Conservation (phyloP, 2,113 vertebrate genomes). For the Xenopus borealis region DNA sequence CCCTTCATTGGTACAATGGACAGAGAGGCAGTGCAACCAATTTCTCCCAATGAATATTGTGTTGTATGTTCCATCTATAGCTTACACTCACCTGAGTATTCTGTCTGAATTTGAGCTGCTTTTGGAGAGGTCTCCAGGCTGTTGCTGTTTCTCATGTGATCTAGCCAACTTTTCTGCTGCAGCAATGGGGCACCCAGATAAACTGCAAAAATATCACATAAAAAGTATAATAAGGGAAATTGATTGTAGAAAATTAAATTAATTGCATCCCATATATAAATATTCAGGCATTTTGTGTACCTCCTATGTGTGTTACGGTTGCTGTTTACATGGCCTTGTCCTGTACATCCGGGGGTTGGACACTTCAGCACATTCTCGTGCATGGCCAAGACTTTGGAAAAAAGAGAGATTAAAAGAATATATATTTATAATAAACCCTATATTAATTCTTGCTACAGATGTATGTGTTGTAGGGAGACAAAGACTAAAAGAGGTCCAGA, state of each 20-base stretch:
- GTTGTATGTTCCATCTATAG: too few species aligned
- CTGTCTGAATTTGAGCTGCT: constrained; percentile 86
- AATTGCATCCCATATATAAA: too few species aligned
- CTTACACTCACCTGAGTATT: constrained; percentile 80
- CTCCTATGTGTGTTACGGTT: constrained; percentile 98
- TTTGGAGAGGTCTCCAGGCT: constrained; percentile 80
- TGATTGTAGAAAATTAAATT: too few species aligned
- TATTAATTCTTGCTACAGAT: too few species aligned
- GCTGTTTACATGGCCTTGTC: constrained; percentile 98
- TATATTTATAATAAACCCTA: too few species aligned
- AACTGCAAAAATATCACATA: constrained; percentile 61
- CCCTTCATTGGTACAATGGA: too few species aligned
- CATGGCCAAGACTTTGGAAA: constrained; percentile 87
- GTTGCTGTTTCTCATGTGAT: constrained; percentile 88
- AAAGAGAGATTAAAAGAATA: constrained; percentile 18
- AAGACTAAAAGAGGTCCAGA: too few species aligned
- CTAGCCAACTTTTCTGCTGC: constrained; percentile 96
- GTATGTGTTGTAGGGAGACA: too few species aligned
- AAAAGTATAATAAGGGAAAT: too few species aligned
- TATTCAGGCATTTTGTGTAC: constrained; percentile 45
- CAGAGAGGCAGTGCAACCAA: too few species aligned
- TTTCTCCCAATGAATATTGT: too few species aligned
- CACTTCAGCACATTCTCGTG: constrained; percentile 98
- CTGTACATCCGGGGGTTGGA: constrained; percentile 95
- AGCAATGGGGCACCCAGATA: constrained; percentile 96